These are phyloP conservation scores for Sceliomorpha sp. DNA, from an alignment of 2,888 invertebrate genomes.

Conservation along the genomic window DNA sequence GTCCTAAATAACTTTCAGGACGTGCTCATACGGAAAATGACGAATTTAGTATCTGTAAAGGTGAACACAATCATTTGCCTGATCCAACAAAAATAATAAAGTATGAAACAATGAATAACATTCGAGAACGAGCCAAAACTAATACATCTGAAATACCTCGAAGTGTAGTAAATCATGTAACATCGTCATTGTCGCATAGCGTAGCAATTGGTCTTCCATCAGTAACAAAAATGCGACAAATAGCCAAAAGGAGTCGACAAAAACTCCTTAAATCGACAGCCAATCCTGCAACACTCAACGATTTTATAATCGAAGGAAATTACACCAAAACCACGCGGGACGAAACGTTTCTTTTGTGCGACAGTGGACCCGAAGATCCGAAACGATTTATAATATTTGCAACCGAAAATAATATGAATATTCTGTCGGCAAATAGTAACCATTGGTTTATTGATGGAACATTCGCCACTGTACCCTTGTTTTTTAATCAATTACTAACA, in stretches of 20 bases:
- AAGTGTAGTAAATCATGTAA: not conserved
- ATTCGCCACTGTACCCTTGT: too few species aligned
- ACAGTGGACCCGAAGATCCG: not conserved
- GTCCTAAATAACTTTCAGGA: too few species aligned
- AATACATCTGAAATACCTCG: conserved; percentile 2
- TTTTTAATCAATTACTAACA: too few species aligned
- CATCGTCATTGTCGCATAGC: too few species aligned
- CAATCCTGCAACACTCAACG: not conserved
- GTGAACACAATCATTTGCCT: conserved; percentile 1
- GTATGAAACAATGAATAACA: too few species aligned
- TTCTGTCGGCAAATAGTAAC: not conserved
- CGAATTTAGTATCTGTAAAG: not conserved
- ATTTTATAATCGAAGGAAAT: too few species aligned
- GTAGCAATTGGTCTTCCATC: not conserved
- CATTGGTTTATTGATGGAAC: too few species aligned
- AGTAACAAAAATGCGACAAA: not conserved
- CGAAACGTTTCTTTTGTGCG: not conserved
- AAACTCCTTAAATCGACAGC: not conserved
- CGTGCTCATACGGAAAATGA: too few species aligned
- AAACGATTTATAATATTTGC: not conserved
- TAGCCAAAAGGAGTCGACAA: not conserved
- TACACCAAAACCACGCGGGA: too few species aligned
- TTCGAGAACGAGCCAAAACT: not conserved
- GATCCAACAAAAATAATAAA: not conserved
- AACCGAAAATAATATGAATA: not conserved